Base-by-base conservation (phyloP, 2,888 invertebrate genomes). In the Dryadula phaetusa region DNA sequence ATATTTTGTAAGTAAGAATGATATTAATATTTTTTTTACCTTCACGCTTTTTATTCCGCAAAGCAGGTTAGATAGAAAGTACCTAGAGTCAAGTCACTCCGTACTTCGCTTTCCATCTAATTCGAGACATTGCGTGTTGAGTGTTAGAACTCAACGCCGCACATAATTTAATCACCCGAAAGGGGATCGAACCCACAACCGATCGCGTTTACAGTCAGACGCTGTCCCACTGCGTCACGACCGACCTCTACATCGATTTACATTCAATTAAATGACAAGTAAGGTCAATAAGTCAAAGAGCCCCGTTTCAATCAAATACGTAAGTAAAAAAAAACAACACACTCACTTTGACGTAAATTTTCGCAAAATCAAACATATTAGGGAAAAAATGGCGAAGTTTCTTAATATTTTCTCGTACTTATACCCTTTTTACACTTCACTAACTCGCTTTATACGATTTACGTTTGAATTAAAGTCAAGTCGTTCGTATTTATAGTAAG, bases 371-470 rank as follows among this genome's bases (percentile, higher is more conserved):
- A 40, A 56, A 56, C 40, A 25, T 40, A 40, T 40, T 40, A 40
- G 25, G 10, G 22, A 22, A 22, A 40, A 40, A 56, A 40, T 40
- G 37, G 3, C 12, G 40, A 40, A 37, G 2, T 56, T 56, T 56
- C 56, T 56, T 56, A 25, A 56, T 40, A 56, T 40, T 56, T 40
- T 40, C 16, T 16, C 22, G 22, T 56, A 40, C 16, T 40, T 56
- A 56, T 56, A 40, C 40, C 56, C 47, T 62, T 34, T 52, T 62
- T 47, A 62, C 62, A 47, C 47, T 49, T 62, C 32, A 37, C 47
- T 62, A 49, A 62, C 47, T 62, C 49, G 22, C 62, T 62, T 62
- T 49, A 62, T 49, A 49, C 37, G 62, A 34, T 32, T 20, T 20
- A 34, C 47, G 49, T 49, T 49, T 47, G 62, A 62, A 62, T 62